phyloP scores from a whole-genome alignment of 2,888 invertebrate species.

The Chaetogeoica ovagalla region DNA sequence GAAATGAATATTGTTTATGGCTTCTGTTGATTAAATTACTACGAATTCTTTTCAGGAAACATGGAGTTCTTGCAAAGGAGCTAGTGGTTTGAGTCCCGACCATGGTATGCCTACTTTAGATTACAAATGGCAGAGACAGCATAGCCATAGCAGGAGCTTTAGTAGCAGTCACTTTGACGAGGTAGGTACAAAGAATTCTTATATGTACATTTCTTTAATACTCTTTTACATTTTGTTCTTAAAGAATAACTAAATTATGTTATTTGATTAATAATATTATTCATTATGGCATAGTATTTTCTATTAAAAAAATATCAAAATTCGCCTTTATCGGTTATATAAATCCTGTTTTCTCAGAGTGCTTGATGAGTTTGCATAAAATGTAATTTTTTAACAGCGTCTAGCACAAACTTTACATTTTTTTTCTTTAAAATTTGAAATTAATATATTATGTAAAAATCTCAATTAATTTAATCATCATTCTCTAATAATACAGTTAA shows the following conservation, averaged over 20 bases:
- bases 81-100: slow-evolving; percentile 35
- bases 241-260: too few relatives aligned
- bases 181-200: slow-evolving; percentile 42
- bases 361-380: neutral
- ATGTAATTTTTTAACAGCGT: neutral
- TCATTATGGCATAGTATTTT: neutral
- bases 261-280: neutral
- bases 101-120: slow-evolving; percentile 38
- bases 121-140: slow-evolving; percentile 48
- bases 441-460: neutral
- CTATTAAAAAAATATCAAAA: neutral
- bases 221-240: neutral
- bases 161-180: slow-evolving; percentile 48
- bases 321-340: neutral
- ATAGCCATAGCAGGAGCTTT: slow-evolving; percentile 46
- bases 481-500: neutral
- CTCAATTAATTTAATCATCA: neutral
- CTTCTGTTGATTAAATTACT: too few relatives aligned
- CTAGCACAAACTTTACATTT: too few relatives aligned
- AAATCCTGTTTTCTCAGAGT: neutral
- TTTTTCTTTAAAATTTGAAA: neutral
- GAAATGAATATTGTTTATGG: too few relatives aligned
- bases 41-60: slow-evolving; percentile 26
- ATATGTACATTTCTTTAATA: slow-evolving; percentile 8
- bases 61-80: slow-evolving; percentile 43